Base-by-base conservation (phyloP, 2,797 vertebrate genomes). In the Tympanoctomys barrerae region DNA sequence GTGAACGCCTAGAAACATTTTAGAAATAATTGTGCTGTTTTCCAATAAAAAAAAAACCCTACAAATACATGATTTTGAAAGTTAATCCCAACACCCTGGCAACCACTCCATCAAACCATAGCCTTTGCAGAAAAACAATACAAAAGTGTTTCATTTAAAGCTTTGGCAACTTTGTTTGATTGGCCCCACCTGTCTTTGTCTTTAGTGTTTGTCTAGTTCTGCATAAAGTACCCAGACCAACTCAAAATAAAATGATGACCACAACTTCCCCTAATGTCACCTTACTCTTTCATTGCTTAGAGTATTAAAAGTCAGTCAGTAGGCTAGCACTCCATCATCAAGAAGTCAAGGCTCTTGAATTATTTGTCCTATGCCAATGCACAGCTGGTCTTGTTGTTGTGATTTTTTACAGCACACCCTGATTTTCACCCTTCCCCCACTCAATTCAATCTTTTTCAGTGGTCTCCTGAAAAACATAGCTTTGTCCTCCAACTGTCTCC, bases 31-130 rank as follows among this genome's bases (percentile, higher is more conserved):
- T 79, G 19, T 42, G 42, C 8, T 12, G 22, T 42, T 89, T 84
- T 88, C 66, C 21, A 86, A 33, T 42, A 89, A 57, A 57, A 7
- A 90, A 80, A 62, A 42, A n/a, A n/a, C n/a, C n/a, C 84, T 94
- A 62, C 88, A 85, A 94, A 71, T 28, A 11, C 14, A 8, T 61
- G 57, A 81, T 70, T 80, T 78, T 81, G 52, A 91, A 95, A 94
- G 92, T 33, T 78, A 84, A 26, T 89, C 22, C 26, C 22, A 28
- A 61, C 1, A 28, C 11, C 31, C 19, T 39, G 26, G n/a, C 26
- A 90, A 33, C 0, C 13, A 18, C 13, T 87, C 21, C 10, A 89
- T 62, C 73, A 80, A 78, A 84, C 90, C 22, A 75, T 0, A 79
- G 2, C 36, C 87, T 42, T 68, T 49, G 26, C 26, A 49, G 26